Percentiles rank a stretch among this genome's conserved stretches.
Evolutionary conservation across 2,888 invertebrate genomes (phyloP).

Genomic region (Dicyrtoma fusca): DNA sequence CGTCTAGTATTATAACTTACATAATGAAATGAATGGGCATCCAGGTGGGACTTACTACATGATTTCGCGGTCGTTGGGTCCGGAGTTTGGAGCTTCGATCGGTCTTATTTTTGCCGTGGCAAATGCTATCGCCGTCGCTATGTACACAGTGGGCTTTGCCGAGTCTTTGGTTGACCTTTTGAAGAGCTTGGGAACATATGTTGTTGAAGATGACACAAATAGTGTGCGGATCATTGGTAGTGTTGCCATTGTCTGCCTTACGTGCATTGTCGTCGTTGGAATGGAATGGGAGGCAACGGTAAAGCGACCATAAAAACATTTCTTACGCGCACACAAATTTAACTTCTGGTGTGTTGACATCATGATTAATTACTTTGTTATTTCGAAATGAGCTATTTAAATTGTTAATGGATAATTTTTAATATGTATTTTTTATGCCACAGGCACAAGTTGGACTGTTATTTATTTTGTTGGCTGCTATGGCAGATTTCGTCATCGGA

Average conservation of each 20-base stretch:
- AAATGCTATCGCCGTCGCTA: conserved; percentile 62
- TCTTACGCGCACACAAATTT: too few relatives aligned
- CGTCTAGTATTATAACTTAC: too few relatives aligned
- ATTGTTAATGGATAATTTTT: too few relatives aligned
- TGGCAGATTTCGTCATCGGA: conserved; percentile 64
- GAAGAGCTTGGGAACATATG: conserved; percentile 64
- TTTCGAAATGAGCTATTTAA: too few relatives aligned
- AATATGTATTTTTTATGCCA: too few relatives aligned
- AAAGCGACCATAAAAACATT: too few relatives aligned
- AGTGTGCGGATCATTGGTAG: conserved; percentile 63
- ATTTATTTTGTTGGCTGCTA: conserved; percentile 62
- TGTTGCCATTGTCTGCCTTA: conserved; percentile 61
- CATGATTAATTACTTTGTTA: too few relatives aligned
- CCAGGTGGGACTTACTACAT: conserved; percentile 96
- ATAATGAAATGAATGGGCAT: conserved; percentile 46
- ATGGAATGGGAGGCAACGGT: conserved; percentile 66
- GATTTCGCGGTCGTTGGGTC: conserved; percentile 95
- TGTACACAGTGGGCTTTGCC: conserved; percentile 67
- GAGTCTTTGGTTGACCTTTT: conserved; percentile 69
- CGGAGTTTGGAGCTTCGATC: conserved; percentile 81
- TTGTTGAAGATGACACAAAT: conserved; percentile 70
- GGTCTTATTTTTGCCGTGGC: conserved; percentile 65
- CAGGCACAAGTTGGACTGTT: conserved; percentile 64
- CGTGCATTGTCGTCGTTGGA: conserved; percentile 64
- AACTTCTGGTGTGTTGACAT: too few relatives aligned